These are phyloP conservation scores for Chelon labrosus DNA, from an alignment of 2,797 vertebrate species.

Conservation along the genomic window DNA sequence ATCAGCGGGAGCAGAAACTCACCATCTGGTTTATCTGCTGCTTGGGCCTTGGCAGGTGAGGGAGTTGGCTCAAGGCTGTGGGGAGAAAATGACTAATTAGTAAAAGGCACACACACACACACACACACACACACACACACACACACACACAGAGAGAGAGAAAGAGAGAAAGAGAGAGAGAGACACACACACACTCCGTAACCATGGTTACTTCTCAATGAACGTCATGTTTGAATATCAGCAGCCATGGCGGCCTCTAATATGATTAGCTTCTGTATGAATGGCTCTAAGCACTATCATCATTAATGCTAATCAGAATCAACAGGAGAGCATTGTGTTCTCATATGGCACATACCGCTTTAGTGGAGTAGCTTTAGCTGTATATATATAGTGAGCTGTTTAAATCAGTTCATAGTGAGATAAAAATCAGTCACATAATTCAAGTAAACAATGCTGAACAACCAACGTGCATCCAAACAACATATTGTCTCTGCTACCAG, in stretches of 20 bases:
- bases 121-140: slow-evolving; percentile 4
- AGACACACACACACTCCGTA: slow-evolving; percentile 31
- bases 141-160: no score
- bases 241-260: slow-evolving; percentile 33
- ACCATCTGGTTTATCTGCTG: slow-evolving; percentile 83
- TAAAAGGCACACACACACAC: slow-evolving; percentile 34
- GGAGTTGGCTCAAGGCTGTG: slow-evolving; percentile 81
- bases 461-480: slow-evolving; percentile 15
- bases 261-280: slow-evolving; percentile 36
- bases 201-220: slow-evolving; percentile 68
- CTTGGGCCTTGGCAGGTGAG: slow-evolving; percentile 79
- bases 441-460: slow-evolving; percentile 25
- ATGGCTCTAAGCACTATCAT: slow-evolving; percentile 8
- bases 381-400: neutral
- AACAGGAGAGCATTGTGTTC: slow-evolving; percentile 1
- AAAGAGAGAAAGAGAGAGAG: neutral
- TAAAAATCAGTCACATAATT: slow-evolving; percentile 31
- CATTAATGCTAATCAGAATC: slow-evolving; percentile 20
- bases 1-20: slow-evolving; percentile 74
- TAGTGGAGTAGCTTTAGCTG: neutral
- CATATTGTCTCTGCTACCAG: neutral
- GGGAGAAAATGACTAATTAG: slow-evolving; percentile 77
- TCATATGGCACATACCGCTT: slow-evolving; percentile 26
- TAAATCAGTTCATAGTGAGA: slow-evolving; percentile 6
- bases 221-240: slow-evolving; percentile 49